Evolutionary conservation across 64 coral and sea anemone species (phyloP).

Genomic region (Montipora capricornis): DNA sequence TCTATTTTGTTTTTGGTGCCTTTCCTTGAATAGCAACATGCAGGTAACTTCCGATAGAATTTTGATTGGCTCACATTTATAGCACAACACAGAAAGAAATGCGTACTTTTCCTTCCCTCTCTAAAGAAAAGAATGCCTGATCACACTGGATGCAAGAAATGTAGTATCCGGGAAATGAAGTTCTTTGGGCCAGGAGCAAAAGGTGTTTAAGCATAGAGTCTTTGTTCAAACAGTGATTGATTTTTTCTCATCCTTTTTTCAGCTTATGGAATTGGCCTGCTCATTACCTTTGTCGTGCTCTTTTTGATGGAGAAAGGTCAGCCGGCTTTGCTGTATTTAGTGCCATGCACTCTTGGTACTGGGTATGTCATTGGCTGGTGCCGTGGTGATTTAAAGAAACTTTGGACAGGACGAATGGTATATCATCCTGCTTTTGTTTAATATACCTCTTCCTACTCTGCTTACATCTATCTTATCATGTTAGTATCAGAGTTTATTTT

Average conservation of each 20-base stretch:
- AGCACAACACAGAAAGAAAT: too few species aligned
- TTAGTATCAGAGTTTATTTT: slow-evolving; percentile 44
- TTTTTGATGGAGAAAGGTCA: slow-evolving; percentile 96
- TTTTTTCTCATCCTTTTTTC: slow-evolving; percentile 35
- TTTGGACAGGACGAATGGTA: slow-evolving; percentile 99
- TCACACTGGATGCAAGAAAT: too few species aligned
- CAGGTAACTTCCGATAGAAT: too few species aligned
- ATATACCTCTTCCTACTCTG: slow-evolving; percentile 44
- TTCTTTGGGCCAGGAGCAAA: too few species aligned
- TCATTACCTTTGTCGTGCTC: slow-evolving; percentile 94
- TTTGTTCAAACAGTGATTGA: not conserved
- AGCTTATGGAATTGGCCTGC: slow-evolving; percentile 94
- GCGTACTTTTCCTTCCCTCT: too few species aligned
- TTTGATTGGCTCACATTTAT: too few species aligned
- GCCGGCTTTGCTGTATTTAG: slow-evolving; percentile 91
- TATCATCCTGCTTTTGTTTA: slow-evolving; percentile 51
- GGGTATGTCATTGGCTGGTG: slow-evolving; percentile 67
- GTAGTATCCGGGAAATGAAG: too few species aligned
- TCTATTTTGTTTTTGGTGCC: too few species aligned
- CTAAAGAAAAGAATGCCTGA: too few species aligned
- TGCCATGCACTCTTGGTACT: slow-evolving; percentile 84
- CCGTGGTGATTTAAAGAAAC: slow-evolving; percentile 78
- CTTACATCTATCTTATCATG: slow-evolving; percentile 39
- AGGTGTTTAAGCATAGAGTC: too few species aligned
- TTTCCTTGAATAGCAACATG: too few species aligned